Base-by-base conservation (phyloP, 2,113 vertebrate genomes). In the Meles meles region DNA sequence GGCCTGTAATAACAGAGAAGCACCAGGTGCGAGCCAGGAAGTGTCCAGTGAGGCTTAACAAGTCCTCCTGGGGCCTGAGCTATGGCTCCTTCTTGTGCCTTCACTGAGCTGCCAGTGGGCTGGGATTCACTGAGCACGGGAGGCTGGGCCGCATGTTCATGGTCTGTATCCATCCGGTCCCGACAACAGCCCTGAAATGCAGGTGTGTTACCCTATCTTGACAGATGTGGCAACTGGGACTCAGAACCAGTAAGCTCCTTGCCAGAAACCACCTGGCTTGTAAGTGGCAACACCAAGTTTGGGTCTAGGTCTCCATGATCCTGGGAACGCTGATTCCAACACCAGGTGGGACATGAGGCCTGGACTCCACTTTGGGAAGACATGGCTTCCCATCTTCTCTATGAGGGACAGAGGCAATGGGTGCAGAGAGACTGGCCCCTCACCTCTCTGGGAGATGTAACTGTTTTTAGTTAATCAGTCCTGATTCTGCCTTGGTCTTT, bases 341-440 rank as follows among this genome's bases (percentile, higher is more conserved):
- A 18, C 49, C 31, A 34, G 9, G 29, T 6, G 4, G 42, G n/a
- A n/a, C n/a, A n/a, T n/a, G n/a, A n/a, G n/a, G 7, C 42, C 55
- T 29, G n/a, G 34, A 7, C 34, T 57, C 5, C 49, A 29, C 31
- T 0, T 0, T 11, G 6, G 37, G 72, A 63, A 71, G 39, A 27
- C 10, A 0, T 2, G 27, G 20, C 14, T 29, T 39, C n/a, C 12
- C 7, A 1, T 57, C 27, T 63, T 82, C 10, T 52, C 44, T 21
- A 18, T 3, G 2, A 39, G 5, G 20, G 42, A 49, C 0, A 2
- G 7, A 25, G 37, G 34, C 79, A 6, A 1, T 0, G 39, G 5
- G 5, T 44, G 37, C 20, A 14, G n/a, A 34, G 15, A n/a, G 31
- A 11, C 2, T 3, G 3, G 27, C 59, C 29, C 74, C 52, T 39